Evolutionary conservation across 2,113 vertebrate species (phyloP).

Genomic region (Syrmaticus mikado): DNA sequence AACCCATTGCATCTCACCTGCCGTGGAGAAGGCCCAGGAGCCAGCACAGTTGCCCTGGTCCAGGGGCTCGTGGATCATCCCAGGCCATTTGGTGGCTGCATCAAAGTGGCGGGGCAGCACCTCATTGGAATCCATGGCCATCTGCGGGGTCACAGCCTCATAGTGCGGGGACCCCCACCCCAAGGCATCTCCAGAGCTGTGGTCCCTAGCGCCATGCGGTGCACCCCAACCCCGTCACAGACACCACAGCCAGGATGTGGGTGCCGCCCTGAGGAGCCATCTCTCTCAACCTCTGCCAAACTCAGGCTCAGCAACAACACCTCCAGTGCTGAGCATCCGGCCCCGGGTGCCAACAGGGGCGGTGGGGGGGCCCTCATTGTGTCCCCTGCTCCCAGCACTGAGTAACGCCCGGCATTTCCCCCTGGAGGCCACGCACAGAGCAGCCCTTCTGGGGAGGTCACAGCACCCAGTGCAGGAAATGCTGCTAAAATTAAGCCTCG

Average conservation of each 20-base stretch:
- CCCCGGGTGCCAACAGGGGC: fast-evolving
- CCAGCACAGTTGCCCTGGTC: slow-evolving; percentile 97
- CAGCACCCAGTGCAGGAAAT: background rate
- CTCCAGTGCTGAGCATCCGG: fast-evolving
- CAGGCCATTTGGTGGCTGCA: slow-evolving; percentile 90
- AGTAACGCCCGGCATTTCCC: background rate
- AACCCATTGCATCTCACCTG: slow-evolving; percentile 75
- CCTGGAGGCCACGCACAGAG: fast-evolving
- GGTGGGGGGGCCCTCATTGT: background rate
- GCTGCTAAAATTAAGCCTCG: background rate
- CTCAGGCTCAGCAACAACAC: fast-evolving
- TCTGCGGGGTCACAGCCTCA: slow-evolving; percentile 68
- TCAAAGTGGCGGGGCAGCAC: slow-evolving; percentile 86
- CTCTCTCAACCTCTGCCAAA: background rate
- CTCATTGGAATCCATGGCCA: slow-evolving; percentile 86
- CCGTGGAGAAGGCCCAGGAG: slow-evolving; percentile 98
- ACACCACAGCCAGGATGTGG: fast-evolving
- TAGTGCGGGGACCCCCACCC: fast-evolving
- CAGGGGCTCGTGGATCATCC: slow-evolving; percentile 92
- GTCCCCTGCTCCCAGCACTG: background rate
- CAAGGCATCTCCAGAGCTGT: fast-evolving
- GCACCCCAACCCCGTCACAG: background rate
- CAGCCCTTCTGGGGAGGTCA: background rate
- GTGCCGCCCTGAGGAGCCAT: fast-evolving
- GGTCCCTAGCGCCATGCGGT: fast-evolving